Conservation (phyloP, 2,888 invertebrate species). For the Tenthredo distinguenda region DNA sequence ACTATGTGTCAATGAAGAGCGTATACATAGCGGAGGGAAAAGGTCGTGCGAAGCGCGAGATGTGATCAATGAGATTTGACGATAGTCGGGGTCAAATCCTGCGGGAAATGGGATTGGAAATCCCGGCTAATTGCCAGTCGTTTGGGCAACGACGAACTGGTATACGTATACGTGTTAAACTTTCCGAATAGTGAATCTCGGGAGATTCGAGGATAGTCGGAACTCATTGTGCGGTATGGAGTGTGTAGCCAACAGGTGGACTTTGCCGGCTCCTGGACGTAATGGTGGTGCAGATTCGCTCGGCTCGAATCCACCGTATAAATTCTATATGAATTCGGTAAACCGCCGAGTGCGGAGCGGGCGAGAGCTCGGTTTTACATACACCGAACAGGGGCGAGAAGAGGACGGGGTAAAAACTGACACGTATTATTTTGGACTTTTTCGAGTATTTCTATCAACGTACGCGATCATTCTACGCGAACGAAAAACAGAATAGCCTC, state of each 20-base stretch:
- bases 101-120: constrained; percentile 37
- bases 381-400: not conserved
- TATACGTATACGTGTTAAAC: not conserved
- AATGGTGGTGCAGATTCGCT: not conserved
- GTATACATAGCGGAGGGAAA: not conserved
- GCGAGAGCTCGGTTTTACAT: not conserved
- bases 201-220: not conserved
- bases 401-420: too few species aligned
- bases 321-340: constrained; percentile 1
- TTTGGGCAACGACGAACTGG: constrained; percentile 32
- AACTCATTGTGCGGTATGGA: constrained; percentile 31
- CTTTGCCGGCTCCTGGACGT: not conserved
- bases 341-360: not conserved
- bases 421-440: not conserved
- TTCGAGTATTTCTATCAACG: not conserved
- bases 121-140: constrained; percentile 31
- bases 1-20: not conserved
- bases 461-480: not conserved
- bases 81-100: constrained; percentile 38
- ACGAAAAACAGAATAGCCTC: not conserved
- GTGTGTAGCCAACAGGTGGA: constrained; percentile 41
- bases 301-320: not conserved
- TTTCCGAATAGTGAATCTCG: not conserved
- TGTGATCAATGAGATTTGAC: constrained; percentile 13
- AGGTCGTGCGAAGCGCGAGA: not conserved